Conservation (phyloP, 2,797 vertebrate genomes). For the Poeciliopsis paucimaculata region DNA sequence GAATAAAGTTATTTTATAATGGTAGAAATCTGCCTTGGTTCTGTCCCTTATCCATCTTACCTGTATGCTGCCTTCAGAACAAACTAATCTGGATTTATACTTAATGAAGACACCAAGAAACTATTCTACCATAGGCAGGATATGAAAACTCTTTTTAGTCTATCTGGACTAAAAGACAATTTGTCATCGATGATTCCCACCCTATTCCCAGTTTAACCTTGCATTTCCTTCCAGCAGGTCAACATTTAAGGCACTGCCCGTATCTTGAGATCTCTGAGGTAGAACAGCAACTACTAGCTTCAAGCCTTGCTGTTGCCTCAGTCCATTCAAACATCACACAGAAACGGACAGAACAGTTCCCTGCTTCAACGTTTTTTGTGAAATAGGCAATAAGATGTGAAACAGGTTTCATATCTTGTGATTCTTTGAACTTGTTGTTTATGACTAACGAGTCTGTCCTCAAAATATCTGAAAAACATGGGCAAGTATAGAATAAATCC, state of each 20-base stretch:
- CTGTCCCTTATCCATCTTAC: not conserved
- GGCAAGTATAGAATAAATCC: not conserved
- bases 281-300: not conserved
- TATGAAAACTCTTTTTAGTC: not conserved
- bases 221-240: not conserved
- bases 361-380: not conserved
- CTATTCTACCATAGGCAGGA: not conserved
- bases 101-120: not conserved
- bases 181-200: not conserved
- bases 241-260: not conserved
- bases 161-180: not conserved
- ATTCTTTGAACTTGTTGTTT: not conserved
- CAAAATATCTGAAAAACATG: not conserved
- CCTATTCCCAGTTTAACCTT: not conserved
- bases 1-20: not conserved
- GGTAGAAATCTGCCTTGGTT: not conserved
- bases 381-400: not conserved
- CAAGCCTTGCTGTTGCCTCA: not conserved
- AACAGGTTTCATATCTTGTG: not conserved
- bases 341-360: not conserved
- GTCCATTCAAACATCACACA: not conserved
- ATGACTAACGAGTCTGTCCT: not conserved
- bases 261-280: not conserved
- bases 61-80: not conserved
- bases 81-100: not conserved